A percentile compares a stretch with the other conserved stretches of the same genome.
Evolutionary conservation across 2,113 vertebrate genomes (phyloP).

Genomic region (Pipra filicauda): DNA sequence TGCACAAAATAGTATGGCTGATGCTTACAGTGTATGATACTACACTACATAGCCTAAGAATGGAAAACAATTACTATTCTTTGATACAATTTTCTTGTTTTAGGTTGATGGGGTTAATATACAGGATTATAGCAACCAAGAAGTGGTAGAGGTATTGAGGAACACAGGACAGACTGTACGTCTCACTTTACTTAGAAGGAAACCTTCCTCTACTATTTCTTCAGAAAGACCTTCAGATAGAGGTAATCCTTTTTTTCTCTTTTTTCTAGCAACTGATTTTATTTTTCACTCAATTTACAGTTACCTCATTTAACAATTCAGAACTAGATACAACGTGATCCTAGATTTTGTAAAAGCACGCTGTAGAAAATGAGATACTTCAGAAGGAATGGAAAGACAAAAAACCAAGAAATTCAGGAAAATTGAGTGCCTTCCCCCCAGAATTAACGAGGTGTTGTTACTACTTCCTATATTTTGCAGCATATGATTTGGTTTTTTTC

Average conservation of each 20-base stretch:
- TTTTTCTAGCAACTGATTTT: not conserved
- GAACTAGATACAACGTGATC: not conserved
- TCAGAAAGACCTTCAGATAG: constrained; percentile 71
- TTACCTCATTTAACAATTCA: not conserved
- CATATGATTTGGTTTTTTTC: not conserved
- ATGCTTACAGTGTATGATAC: not conserved
- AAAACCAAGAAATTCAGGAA: not conserved
- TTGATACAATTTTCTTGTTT: not conserved
- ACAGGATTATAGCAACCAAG: constrained; percentile 87
- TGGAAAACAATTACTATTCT: not conserved
- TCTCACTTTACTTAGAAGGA: constrained; percentile 85
- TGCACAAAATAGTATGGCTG: not conserved
- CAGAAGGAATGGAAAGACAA: not conserved
- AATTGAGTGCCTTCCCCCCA: not conserved
- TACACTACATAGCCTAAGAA: not conserved
- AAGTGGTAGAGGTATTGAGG: constrained; percentile 88
- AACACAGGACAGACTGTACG: constrained; percentile 81
- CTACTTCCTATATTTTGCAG: not conserved
- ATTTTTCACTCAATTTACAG: not conserved
- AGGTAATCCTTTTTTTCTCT: constrained; percentile 68
- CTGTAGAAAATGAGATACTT: not conserved
- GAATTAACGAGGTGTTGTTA: not conserved
- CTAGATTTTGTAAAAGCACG: fast-evolving
- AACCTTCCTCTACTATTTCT: not conserved
- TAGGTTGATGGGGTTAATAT: constrained; percentile 90